Evolutionary conservation across 2,888 invertebrate genomes (phyloP), one percentile per base, ranked within the genome.

Genomic region (Drosophila parthenogenetica): DNA sequence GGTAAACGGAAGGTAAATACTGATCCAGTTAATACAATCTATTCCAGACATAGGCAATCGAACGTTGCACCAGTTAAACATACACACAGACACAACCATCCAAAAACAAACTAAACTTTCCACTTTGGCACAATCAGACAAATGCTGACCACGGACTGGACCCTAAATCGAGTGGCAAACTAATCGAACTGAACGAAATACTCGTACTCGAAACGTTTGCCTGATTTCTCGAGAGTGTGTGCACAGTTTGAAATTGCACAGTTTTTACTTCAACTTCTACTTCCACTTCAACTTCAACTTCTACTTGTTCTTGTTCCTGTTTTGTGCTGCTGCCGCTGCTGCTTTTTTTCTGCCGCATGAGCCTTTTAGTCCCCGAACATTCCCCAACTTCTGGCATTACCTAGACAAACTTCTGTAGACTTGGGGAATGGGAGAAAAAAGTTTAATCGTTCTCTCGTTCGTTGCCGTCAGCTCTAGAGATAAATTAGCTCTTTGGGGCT

Each of bases 221-320:
- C 73, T 82, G 82, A 85, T 84, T 86, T 73, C 82, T 86, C 86
- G 73, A 86, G 81, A 86, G 80, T 80, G 39, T 42, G 69, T 70
- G 69, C 77, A 73, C 71, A 63, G 70, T 72, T 76, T 69, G 59
- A 73, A 81, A 83, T 78, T 80, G 74, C 83, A 60, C 59, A 70
- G 64, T 67, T 81, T 81, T 59, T 57, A 45, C 53, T 42, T 29
- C 16, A n/a, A 17, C 43, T 37, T n/a, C 17, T 14, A 35, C 63
- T 48, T 61, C 35, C 13, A 8, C 17, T 19, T 10, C 45, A 13
- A 4, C 17, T 19, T n/a, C 45, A n/a, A 5, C n/a, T 19, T 14
- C 37, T 5, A 3, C 0, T n/a, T 48, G 13, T 17, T 57, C 16
- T 29, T 8, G 29, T 25, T 25, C 25, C 7, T 25, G 25, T 29